Base-by-base conservation (phyloP, 2,888 invertebrate species). In the Monoplex corrugatus region DNA sequence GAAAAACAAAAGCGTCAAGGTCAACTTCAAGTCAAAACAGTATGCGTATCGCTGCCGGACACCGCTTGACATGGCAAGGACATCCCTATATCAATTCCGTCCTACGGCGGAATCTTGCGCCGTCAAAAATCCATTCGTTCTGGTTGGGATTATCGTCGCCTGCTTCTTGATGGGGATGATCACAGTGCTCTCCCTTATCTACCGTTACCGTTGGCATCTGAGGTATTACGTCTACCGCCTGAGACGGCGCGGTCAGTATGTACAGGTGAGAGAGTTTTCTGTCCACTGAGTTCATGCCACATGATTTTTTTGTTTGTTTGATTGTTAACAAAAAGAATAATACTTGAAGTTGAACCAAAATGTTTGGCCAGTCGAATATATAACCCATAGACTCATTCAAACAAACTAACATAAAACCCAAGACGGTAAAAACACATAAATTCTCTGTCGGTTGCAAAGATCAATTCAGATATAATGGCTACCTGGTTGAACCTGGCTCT, bases 161-260 rank as follows among this genome's bases (percentile, higher is more conserved):
- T 38, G n/a, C 8, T 3, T 75, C 10, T 19, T 87, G 38, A 10
- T 32, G 13, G 16, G 28, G 45, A 10, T 72, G 6, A 19, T 16
- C 13, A 8, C 44, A n/a, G 40, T 68, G 43, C 2, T 28, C 44
- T 32, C 13, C 72, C 45, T 75, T 28, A 13, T 32, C 19, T 87
- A 87, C 44, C 86, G 86, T 32, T 87, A 87, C 44, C 40, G 86
- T 0, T 87, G 86, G 86, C 45, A 87, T 75, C 75, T 87, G 10
- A 68, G 75, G 43, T 87, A n/a, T 68, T 87, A 87, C 38, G 28
- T 87, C 40, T 87, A 87, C 86, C 28, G 86, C 40, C 68, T 40
- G 10, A 68, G 86, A 16, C 72, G 86, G 10, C 40, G 75, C 10
- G 43, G 86, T 3, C 43, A 75, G 3, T 23, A 2, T 5, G 38